Evolutionary conservation across 2,888 invertebrate genomes (phyloP).

Genomic region (Mythimna vitellina): DNA sequence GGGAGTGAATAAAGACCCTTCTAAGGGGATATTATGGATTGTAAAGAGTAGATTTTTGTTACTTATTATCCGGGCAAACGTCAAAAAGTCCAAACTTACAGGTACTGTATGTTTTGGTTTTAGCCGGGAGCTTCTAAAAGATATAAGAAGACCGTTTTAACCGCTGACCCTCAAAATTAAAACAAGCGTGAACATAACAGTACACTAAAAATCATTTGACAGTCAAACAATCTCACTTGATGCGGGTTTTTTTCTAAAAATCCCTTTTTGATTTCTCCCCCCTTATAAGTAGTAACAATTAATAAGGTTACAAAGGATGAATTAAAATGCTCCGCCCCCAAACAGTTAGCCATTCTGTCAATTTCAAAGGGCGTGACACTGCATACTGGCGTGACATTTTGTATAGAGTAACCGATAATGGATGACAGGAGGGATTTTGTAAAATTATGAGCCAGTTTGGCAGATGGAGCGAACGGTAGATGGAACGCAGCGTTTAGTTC

Average conservation of each 20-base stretch:
- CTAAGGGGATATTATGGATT: background rate
- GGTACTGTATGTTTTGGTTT: too few relatives aligned
- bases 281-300: conserved; percentile 32
- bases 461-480: conserved; percentile 6
- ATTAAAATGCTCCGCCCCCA: conserved; percentile 32
- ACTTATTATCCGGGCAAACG: too few relatives aligned
- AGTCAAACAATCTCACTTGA: conserved; percentile 13
- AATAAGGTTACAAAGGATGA: conserved; percentile 43
- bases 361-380: conserved; percentile 33
- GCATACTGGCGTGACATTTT: conserved; percentile 14
- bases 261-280: conserved; percentile 4
- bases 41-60: too few relatives aligned
- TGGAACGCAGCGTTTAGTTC: background rate
- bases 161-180: background rate
- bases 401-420: background rate
- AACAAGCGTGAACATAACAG: conserved; percentile 17
- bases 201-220: conserved; percentile 4
- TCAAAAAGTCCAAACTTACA: too few relatives aligned
- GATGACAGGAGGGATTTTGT: background rate
- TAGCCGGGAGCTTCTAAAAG: too few relatives aligned
- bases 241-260: background rate
- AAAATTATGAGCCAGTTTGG: conserved; percentile 1
- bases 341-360: conserved; percentile 36
- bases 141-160: too few relatives aligned
- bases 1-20: too few relatives aligned